Evolutionary conservation across 2,113 vertebrate genomes (phyloP).

Genomic region (Xyrauchen texanus): DNA sequence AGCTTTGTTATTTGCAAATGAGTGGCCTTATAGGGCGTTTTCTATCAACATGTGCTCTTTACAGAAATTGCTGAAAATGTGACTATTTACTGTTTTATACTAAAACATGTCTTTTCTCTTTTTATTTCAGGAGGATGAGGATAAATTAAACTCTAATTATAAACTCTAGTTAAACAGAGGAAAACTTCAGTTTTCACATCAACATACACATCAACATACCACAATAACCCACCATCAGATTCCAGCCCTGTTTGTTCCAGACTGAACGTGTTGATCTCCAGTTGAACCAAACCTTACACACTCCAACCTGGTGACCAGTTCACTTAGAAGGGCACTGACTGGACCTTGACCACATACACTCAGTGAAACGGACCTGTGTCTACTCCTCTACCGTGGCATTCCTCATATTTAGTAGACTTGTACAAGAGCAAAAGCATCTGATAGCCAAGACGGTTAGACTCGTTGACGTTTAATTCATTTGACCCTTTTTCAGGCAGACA

Average conservation of each 20-base stretch:
- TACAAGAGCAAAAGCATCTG: slow-evolving; percentile 51
- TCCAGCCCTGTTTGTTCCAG: slow-evolving; percentile 33
- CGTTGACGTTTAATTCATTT: slow-evolving; percentile 55
- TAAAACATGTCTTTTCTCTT: not conserved
- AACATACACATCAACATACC: slow-evolving; percentile 17
- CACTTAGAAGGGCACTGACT: not conserved
- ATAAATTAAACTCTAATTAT: slow-evolving; percentile 38
- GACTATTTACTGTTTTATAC: no score
- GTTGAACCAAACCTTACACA: slow-evolving; percentile 6
- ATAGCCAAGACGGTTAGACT: slow-evolving; percentile 36
- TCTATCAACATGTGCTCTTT: not conserved
- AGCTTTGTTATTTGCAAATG: not conserved
- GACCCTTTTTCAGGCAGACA: slow-evolving; percentile 61
- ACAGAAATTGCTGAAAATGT: not conserved
- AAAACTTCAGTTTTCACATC: slow-evolving; percentile 5
- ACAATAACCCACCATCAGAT: slow-evolving; percentile 27
- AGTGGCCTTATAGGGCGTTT: not conserved
- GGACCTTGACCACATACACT: slow-evolving; percentile 11
- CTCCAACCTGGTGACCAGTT: not conserved
- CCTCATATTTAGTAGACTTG: slow-evolving; percentile 37
- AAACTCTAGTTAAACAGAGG: slow-evolving; percentile 12
- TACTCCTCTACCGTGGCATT: slow-evolving; percentile 38
- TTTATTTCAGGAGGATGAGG: slow-evolving; percentile 38
- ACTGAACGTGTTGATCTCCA: slow-evolving; percentile 30
- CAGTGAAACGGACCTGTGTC: slow-evolving; percentile 32